Conservation (phyloP, 2,888 invertebrate species). For the Zaprionus bogoriensis region DNA sequence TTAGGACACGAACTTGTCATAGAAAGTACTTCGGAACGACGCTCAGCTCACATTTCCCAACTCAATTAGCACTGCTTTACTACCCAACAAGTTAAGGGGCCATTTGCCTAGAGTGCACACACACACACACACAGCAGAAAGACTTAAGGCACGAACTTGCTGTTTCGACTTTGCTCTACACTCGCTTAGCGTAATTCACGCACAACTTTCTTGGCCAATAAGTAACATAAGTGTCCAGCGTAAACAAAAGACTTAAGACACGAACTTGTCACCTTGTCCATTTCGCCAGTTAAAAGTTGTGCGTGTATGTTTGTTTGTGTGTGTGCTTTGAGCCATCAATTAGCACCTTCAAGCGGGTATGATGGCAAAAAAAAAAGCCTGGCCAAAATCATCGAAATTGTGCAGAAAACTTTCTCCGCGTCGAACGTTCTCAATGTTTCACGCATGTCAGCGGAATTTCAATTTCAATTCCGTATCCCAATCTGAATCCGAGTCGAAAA, state of each 20-base stretch:
- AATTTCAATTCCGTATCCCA: slow-evolving; percentile 28
- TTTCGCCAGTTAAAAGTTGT: slow-evolving; percentile 1
- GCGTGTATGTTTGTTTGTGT: neutral
- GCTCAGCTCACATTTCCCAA: too few species aligned
- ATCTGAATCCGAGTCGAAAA: neutral
- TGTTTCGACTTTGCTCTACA: neutral
- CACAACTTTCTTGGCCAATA: neutral
- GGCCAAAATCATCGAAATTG: too few species aligned
- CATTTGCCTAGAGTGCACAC: too few species aligned
- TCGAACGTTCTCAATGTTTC: slow-evolving; percentile 57
- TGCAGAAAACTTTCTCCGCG: slow-evolving; percentile 66
- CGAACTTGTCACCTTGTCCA: slow-evolving; percentile 39
- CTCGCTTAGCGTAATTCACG: neutral
- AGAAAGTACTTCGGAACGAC: neutral
- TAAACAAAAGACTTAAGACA: slow-evolving; percentile 63
- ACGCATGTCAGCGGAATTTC: slow-evolving; percentile 36
- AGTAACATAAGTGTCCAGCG: neutral
- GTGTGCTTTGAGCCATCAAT: slow-evolving; percentile 43
- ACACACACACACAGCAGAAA: too few species aligned
- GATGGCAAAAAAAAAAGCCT: slow-evolving; percentile 19
- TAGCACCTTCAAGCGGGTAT: slow-evolving; percentile 56
- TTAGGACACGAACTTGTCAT: neutral
- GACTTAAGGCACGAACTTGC: neutral
- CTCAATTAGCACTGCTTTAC: neutral
- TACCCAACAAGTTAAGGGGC: too few species aligned